A percentile compares a stretch with the other conserved stretches of the same genome.
Conservation (phyloP, 2,113 vertebrate species). For the Neomonachus schauinslandi region DNA sequence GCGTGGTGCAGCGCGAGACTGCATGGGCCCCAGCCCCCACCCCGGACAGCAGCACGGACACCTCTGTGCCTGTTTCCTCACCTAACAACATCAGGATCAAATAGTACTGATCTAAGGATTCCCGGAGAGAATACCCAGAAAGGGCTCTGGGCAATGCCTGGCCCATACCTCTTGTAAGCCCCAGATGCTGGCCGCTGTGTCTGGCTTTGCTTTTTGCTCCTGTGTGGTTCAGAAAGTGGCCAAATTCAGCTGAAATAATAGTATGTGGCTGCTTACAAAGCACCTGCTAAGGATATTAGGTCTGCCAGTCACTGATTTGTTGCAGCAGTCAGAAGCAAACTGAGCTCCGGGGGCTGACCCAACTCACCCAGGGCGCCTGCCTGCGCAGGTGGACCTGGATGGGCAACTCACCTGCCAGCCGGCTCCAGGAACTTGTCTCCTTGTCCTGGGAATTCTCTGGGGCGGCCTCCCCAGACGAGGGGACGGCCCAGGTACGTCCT, state of each 20-base stretch:
- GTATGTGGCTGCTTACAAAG: accelerated
- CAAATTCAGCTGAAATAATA: accelerated
- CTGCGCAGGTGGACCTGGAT: accelerated
- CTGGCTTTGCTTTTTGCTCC: not conserved
- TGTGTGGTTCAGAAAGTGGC: too few relatives aligned
- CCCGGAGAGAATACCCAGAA: not conserved
- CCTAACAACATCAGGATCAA: not conserved
- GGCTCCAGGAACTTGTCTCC: too few relatives aligned
- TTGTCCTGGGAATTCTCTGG: not conserved
- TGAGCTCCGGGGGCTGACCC: not conserved
- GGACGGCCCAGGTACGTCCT: not conserved
- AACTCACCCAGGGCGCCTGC: not conserved
- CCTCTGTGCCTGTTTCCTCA: not conserved
- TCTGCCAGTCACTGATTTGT: not conserved
- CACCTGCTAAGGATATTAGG: not conserved
- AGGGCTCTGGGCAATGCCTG: not conserved
- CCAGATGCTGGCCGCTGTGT: accelerated
- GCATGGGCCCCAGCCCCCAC: not conserved
- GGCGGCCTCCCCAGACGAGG: not conserved
- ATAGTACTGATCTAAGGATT: accelerated
- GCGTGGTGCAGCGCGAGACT: not conserved
- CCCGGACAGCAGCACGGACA: not conserved
- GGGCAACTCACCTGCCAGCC: accelerated
- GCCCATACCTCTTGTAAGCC: accelerated
- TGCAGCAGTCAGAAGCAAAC: accelerated